Evolutionary conservation across 2,888 invertebrate species (phyloP).

Genomic region (Drosophila falleni): DNA sequence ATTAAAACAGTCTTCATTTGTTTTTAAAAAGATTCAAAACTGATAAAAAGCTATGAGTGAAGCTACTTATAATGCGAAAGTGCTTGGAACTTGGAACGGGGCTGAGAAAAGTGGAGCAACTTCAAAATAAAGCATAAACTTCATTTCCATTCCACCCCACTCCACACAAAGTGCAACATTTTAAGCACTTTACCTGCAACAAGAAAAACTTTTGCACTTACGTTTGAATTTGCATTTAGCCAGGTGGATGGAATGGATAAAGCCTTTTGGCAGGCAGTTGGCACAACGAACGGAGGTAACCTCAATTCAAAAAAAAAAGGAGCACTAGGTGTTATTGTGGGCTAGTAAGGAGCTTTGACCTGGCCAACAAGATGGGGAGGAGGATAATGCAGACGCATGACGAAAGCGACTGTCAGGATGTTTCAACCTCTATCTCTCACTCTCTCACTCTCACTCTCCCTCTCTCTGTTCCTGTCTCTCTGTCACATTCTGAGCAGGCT

Average conservation of each 20-base stretch:
- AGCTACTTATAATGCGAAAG: not conserved
- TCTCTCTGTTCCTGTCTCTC: not conserved
- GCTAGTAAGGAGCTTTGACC: slow-evolving; percentile 45
- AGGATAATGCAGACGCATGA: slow-evolving; percentile 38
- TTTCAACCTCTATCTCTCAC: not conserved
- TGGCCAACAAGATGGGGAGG: slow-evolving; percentile 23
- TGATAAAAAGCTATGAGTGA: not conserved
- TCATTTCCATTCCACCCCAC: slow-evolving; percentile 27
- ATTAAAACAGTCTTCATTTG: not conserved
- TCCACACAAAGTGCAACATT: slow-evolving; percentile 50
- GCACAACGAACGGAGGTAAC: slow-evolving; percentile 53
- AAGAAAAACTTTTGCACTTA: slow-evolving; percentile 16
- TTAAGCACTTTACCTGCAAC: slow-evolving; percentile 41
- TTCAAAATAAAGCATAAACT: slow-evolving; percentile 40
- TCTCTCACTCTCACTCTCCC: too few relatives aligned
- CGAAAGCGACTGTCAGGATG: slow-evolving; percentile 38
- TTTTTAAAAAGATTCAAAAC: not conserved
- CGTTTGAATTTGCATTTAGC: slow-evolving; percentile 48
- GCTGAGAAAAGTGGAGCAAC: slow-evolving; percentile 35
- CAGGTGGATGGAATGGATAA: slow-evolving; percentile 28
- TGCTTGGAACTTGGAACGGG: not conserved
- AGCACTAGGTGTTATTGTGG: slow-evolving; percentile 28
- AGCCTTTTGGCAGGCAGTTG: slow-evolving; percentile 33
- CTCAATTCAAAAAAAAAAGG: slow-evolving; percentile 29
- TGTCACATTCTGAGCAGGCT: slow-evolving; percentile 3